These are phyloP conservation scores for Gymnarchus niloticus DNA, from an alignment of 2,113 vertebrate species.

Conservation along the genomic window DNA sequence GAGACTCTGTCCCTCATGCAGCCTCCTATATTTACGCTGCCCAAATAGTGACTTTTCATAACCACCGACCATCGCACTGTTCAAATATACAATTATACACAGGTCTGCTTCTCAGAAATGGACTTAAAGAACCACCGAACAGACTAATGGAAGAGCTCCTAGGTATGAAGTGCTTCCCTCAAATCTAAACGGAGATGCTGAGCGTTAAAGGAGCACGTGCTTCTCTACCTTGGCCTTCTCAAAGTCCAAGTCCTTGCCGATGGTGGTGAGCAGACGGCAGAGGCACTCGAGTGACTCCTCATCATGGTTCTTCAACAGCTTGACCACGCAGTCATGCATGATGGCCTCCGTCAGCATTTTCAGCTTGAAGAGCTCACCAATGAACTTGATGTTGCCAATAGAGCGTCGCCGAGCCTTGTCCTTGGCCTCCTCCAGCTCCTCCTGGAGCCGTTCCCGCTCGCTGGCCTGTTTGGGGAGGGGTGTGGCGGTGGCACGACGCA, in stretches of 20 bases:
- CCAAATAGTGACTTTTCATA: not conserved
- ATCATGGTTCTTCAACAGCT: conserved; percentile 95
- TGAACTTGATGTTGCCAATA: conserved; percentile 95
- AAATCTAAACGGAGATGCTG: not conserved
- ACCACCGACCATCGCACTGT: not conserved
- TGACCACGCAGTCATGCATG: conserved; percentile 97
- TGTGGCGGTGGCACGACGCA: not conserved
- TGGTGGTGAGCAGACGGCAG: conserved; percentile 89
- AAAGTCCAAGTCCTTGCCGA: conserved; percentile 97
- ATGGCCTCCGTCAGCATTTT: conserved; percentile 98
- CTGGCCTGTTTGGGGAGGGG: conserved; percentile 49
- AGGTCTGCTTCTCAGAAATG: not conserved
- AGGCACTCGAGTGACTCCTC: conserved; percentile 96
- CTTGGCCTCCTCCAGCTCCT: conserved; percentile 76
- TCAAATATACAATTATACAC: not conserved
- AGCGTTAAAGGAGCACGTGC: not conserved
- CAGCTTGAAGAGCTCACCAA: conserved; percentile 94
- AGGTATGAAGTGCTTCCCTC: not conserved
- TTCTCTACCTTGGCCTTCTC: conserved; percentile 82
- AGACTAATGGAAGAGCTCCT: too few relatives aligned
- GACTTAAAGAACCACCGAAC: too few relatives aligned
- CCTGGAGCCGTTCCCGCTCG: conserved; percentile 80
- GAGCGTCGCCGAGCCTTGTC: conserved; percentile 87
- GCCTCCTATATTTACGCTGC: not conserved
- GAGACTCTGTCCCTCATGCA: not conserved